Percentiles rank a stretch among this genome's conserved stretches.
Evolutionary conservation across 2,797 vertebrate species (phyloP).

Genomic region (Hafferia zeledoni): DNA sequence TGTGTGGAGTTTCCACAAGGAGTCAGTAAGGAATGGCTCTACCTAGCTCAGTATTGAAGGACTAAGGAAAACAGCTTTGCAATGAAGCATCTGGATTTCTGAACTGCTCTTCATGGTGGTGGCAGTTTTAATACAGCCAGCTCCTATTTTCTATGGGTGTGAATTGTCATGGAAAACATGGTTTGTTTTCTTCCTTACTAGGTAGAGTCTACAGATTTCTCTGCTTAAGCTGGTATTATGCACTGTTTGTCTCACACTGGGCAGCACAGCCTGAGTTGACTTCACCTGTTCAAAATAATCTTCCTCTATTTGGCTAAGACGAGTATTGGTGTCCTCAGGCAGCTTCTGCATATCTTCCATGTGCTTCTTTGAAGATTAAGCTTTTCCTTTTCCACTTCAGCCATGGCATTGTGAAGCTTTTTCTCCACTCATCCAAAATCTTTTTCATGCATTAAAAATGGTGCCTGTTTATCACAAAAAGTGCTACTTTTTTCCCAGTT

Average conservation of each 20-base stretch:
- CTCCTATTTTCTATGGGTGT: background rate
- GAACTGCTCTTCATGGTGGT: background rate
- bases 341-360: slow-evolving; percentile 87
- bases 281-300: slow-evolving; percentile 82
- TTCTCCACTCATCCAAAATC: background rate
- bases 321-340: slow-evolving; percentile 86
- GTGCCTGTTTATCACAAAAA: background rate
- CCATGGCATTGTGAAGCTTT: slow-evolving; percentile 83
- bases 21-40: background rate
- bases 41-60: background rate
- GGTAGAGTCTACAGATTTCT: background rate
- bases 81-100: background rate
- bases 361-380: slow-evolving; percentile 87
- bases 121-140: background rate
- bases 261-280: slow-evolving; percentile 59
- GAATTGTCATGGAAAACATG: background rate
- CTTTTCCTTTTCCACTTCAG: slow-evolving; percentile 91
- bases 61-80: background rate
- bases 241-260: background rate
- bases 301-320: slow-evolving; percentile 86
- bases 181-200: background rate
- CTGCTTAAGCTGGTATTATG: background rate
- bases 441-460: background rate
- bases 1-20: background rate
- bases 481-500: background rate